Evolutionary conservation across 2,888 invertebrate species (phyloP).

Genomic region (Melinaea menophilus): DNA sequence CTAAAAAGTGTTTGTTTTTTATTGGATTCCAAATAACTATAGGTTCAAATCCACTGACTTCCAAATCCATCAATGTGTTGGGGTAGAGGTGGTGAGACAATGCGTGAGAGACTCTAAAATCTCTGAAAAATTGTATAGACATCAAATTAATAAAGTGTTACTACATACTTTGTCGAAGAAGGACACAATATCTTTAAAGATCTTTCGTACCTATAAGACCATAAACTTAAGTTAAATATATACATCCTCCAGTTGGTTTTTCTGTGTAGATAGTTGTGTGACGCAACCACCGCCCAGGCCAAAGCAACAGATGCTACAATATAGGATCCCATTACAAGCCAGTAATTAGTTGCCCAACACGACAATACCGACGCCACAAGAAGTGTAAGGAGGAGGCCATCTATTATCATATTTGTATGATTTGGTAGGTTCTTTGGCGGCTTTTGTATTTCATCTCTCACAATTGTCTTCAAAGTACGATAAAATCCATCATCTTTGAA

Average conservation of each 20-base stretch:
- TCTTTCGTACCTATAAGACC: slow-evolving; percentile 78
- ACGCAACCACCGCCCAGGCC: slow-evolving; percentile 77
- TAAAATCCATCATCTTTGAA: slow-evolving; percentile 87
- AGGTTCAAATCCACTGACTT: slow-evolving; percentile 84
- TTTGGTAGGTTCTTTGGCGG: slow-evolving; percentile 52
- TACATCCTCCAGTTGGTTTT: slow-evolving; percentile 88
- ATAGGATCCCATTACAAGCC: slow-evolving; percentile 45
- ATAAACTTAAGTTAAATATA: slow-evolving; percentile 82
- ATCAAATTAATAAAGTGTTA: background rate
- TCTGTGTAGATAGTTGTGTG: slow-evolving; percentile 89
- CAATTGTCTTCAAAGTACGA: slow-evolving; percentile 80
- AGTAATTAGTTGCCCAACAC: slow-evolving; percentile 49
- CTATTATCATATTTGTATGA: slow-evolving; percentile 51
- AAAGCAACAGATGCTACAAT: slow-evolving; percentile 69
- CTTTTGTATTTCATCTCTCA: slow-evolving; percentile 74
- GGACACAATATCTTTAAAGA: background rate
- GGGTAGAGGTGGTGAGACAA: slow-evolving; percentile 89
- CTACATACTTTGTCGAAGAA: slow-evolving; percentile 10
- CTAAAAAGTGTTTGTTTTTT: slow-evolving; percentile 67
- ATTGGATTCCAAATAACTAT: slow-evolving; percentile 82
- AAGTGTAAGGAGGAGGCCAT: slow-evolving; percentile 56
- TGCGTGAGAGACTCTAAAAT: slow-evolving; percentile 87
- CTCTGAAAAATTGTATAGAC: slow-evolving; percentile 56
- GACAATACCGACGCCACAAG: slow-evolving; percentile 51
- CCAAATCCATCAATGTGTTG: slow-evolving; percentile 86